These are phyloP conservation scores for Microctonus hyperodae DNA, from an alignment of 2,888 invertebrate genomes.

Conservation along the genomic window DNA sequence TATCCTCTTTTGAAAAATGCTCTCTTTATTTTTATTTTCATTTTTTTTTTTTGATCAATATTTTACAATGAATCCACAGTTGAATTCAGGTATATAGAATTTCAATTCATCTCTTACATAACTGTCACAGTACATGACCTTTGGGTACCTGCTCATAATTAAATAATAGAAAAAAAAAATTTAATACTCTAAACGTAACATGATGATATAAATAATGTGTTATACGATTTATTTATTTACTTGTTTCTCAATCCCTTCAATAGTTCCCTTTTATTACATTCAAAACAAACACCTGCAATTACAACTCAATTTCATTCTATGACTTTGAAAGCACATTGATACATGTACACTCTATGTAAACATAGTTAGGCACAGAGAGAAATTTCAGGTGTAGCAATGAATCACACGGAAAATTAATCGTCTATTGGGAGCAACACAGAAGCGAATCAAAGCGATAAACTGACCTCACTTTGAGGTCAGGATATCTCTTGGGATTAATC, in stretches of 20 bases:
- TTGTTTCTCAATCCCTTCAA: too few species aligned
- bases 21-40: background rate
- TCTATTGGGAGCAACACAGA: background rate
- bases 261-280: background rate
- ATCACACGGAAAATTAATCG: slow-evolving; percentile 10
- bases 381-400: slow-evolving; percentile 1
- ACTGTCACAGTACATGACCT: too few species aligned
- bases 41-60: background rate
- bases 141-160: too few species aligned
- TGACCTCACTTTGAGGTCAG: background rate
- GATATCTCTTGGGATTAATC: background rate
- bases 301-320: background rate
- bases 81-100: too few species aligned
- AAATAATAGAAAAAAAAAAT: too few species aligned
- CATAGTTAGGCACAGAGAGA: background rate
- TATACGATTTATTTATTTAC: too few species aligned
- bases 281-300: background rate
- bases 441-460: background rate
- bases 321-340: too few species aligned
- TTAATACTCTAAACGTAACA: too few species aligned
- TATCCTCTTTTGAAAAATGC: background rate
- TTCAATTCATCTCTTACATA: too few species aligned
- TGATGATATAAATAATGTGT: too few species aligned
- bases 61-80: background rate
- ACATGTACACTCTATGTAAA: too few species aligned